Evolutionary conservation across 2,888 invertebrate genomes (phyloP), one percentile per base, ranked within the genome.

Genomic region (Gisinianus flammeolus): DNA sequence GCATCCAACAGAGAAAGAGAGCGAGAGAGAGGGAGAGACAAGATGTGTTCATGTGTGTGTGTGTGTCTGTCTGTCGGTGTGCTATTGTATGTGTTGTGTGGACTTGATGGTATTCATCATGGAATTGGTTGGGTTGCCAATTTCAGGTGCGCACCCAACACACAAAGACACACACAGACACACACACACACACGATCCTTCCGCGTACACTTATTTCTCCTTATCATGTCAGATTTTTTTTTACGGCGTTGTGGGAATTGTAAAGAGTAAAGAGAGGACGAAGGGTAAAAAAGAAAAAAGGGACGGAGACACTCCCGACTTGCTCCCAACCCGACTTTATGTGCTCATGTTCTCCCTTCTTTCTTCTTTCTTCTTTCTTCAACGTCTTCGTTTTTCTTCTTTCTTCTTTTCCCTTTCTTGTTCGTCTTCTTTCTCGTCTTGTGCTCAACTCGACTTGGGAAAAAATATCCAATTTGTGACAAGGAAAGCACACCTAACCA

Each of bases 131-230:
- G 22, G 22, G n/a, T 62, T 62, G 62, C 28, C 62, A 62, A 62
- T 62, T 62, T 62, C 28, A 62, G 62, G 62, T 58, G 58, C 58
- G 58, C 44, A 44, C 44, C 44, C 12, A 44, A 12, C 16, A 44
- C 2, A 2, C 2, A 12, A 44, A 2, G 3, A 44, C 2, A 12
- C 3, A 44, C 16, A 12, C 3, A 44, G 44, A 8, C 44, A 4
- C 19, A 12, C 35, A 35, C 5, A 44, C 19, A 44, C 16, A 2
- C 44, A 44, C 44, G 12, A 4, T 44, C 19, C 44, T 4, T 4
- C 44, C 44, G 19, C 19, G 12, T 44, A 44, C 19, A 16, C 44
- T 44, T 2, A 44, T 44, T 44, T 44, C 44, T 16, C 44, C 44
- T 44, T 44, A 44, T 19, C 8, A 44, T 19, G 44, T 44, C 44